These are phyloP conservation scores for Ctenochaetus hawaiiensis DNA, from an alignment of 2,797 vertebrate genomes.

Conservation along the genomic window DNA sequence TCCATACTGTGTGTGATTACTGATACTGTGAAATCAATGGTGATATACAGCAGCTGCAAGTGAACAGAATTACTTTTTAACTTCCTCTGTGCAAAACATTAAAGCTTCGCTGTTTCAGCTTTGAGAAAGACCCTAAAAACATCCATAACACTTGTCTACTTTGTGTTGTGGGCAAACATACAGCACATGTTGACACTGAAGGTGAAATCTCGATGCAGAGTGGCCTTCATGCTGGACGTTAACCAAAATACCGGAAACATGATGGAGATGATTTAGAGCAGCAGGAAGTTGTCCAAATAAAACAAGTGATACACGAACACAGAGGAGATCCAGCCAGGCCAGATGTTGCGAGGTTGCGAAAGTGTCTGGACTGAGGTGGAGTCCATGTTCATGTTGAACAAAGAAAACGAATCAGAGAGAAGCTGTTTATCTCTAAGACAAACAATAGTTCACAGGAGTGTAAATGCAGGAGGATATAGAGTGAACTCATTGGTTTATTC, in stretches of 20 bases:
- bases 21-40: slow-evolving; percentile 12
- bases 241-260: slow-evolving; percentile 65
- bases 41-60: slow-evolving; percentile 51
- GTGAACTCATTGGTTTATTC: slow-evolving; percentile 51
- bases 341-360: slow-evolving; percentile 82
- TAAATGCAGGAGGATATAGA: slow-evolving; percentile 15
- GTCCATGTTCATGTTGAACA: slow-evolving; percentile 55
- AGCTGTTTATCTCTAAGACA: slow-evolving; percentile 61
- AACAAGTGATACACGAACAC: slow-evolving; percentile 74
- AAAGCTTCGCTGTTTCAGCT: slow-evolving; percentile 12
- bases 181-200: slow-evolving; percentile 25
- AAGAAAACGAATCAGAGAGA: slow-evolving; percentile 48
- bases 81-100: slow-evolving; percentile 30
- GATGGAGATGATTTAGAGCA: slow-evolving; percentile 63
- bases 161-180: slow-evolving; percentile 16
- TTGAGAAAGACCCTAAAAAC: not conserved
- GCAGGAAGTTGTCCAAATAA: slow-evolving; percentile 80
- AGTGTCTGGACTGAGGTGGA: slow-evolving; percentile 71
- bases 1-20: slow-evolving; percentile 13
- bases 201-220: slow-evolving; percentile 38
- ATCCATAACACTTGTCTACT: too few relatives aligned
- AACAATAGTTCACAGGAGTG: slow-evolving; percentile 36
- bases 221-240: slow-evolving; percentile 34
- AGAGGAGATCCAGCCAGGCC: slow-evolving; percentile 65
- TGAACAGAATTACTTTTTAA: slow-evolving; percentile 24